Conservation (phyloP, 1,140 invertebrate genomes). For the Drosophila funebris region DNA sequence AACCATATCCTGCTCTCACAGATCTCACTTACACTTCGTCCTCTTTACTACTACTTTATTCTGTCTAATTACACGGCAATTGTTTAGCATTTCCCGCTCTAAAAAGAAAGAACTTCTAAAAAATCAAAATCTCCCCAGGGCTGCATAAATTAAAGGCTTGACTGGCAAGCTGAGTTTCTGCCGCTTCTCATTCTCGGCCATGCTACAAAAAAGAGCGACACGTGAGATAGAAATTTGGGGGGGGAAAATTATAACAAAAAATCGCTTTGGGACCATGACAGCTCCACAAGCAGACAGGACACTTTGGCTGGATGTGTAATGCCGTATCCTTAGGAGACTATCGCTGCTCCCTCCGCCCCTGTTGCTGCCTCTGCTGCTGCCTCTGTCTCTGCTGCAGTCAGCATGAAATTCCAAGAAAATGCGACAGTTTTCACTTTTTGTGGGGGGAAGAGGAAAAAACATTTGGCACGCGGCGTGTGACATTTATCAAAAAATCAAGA, state of each 20-base stretch:
- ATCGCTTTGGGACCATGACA: conserved; percentile 70
- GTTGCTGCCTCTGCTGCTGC: background rate
- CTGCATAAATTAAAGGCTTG: conserved; percentile 82
- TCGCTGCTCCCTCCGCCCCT: conserved; percentile 11
- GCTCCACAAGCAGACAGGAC: conserved; percentile 65
- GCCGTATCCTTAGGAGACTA: conserved; percentile 75
- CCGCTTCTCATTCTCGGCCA: background rate
- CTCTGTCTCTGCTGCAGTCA: conserved; percentile 20
- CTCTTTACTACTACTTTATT: background rate
- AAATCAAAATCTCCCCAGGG: conserved; percentile 77
- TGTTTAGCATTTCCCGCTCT: conserved; percentile 21
- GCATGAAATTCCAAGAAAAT: conserved; percentile 65
- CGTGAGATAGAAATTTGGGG: conserved; percentile 45
- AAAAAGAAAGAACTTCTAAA: conserved; percentile 16
- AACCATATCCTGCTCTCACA: conserved; percentile 30
- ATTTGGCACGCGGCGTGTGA: conserved; percentile 70
- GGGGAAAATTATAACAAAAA: conserved; percentile 64
- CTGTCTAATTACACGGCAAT: conserved; percentile 56
- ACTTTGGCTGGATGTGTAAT: conserved; percentile 53
- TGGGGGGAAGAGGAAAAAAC: conserved; percentile 34
- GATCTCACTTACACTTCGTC: conserved; percentile 49
- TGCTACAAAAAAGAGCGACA: conserved; percentile 24
- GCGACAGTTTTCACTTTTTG: conserved; percentile 57
- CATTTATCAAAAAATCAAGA: conserved; percentile 73
- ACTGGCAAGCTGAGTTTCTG: conserved; percentile 40